Base-by-base conservation (phyloP, 1,140 invertebrate genomes). In the Dinoponera quadriceps region DNA sequence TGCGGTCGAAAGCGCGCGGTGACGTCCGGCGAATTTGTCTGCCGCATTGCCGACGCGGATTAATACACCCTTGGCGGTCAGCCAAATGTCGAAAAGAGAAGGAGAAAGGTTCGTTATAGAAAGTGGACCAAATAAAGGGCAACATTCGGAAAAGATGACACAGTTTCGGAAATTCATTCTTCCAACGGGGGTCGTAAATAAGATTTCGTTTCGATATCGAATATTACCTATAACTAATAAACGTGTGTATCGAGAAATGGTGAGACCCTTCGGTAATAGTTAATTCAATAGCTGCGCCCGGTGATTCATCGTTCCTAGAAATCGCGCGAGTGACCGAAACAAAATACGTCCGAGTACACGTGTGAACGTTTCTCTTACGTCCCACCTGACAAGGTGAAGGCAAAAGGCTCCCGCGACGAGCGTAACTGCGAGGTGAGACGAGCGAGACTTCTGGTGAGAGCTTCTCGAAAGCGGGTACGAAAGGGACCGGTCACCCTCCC, bases 301-400 rank as follows among this genome's bases (percentile, higher is more conserved):
- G 54, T 77, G 29, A 77, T 66, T 77, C 62, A 77, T 66, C 62
- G 20, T 66, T 77, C 60, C 33, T 38, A 27, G 60, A 77, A 77
- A 66, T 54, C 27, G 51, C n/a, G 9, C n/a, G 27, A 22, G 54
- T 44, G 22, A 72, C 29, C 65, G 54, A 51, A 72, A 72, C 38
- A 49, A 81, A 60, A 69, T 5, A 33, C 38, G 13, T 22, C 9
- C 51, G 49, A 49, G 16, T 33, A 13, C 48, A n/a, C 29, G n/a
- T 55, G 44, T 27, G n/a, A 29, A 29, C 59, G 44, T 25, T 72
- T 81, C 44, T 81, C 60, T 63, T 59, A 48, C 54, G 60, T 81
- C 55, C 66, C 51, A 69, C 77, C 44, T 82, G 48, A 57, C 72
- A 85, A 87, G 83, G 72, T 87, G 78, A 87, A 85, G 83, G 83